Conservation (phyloP, 2,113 vertebrate species). For the Mus spicilegus region DNA sequence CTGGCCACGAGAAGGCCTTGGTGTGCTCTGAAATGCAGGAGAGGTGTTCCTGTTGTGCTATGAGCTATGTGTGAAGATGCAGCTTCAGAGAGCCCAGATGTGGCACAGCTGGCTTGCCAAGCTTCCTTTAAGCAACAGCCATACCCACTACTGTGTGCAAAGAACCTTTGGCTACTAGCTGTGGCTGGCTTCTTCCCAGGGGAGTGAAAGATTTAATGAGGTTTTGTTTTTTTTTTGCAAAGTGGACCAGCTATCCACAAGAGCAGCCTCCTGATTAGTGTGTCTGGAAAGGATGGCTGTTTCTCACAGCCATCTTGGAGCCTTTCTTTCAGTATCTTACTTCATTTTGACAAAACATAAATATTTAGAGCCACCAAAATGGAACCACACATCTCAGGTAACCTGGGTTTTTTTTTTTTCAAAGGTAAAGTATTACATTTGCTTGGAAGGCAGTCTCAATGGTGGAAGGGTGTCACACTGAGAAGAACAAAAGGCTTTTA, state of each 20-base stretch:
- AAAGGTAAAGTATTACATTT: constrained; percentile 46
- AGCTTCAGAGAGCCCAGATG: background rate
- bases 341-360: constrained; percentile 72
- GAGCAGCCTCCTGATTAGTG: background rate
- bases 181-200: background rate
- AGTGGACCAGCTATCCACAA: constrained; percentile 8
- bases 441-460: background rate
- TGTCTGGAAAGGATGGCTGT: background rate
- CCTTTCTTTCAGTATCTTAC: constrained; percentile 58
- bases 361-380: constrained; percentile 38
- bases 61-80: background rate
- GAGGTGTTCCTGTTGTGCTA: background rate
- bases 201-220: constrained; percentile 14
- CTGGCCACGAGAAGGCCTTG: background rate
- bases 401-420: constrained; percentile 48
- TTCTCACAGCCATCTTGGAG: constrained; percentile 8
- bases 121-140: constrained; percentile 3
- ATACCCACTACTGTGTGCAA: background rate
- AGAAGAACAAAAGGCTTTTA: background rate
- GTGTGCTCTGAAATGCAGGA: background rate
- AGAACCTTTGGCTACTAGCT: constrained; percentile 3
- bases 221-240: background rate
- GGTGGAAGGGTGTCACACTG: background rate
- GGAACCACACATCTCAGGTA: constrained; percentile 41
- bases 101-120: background rate